These are phyloP conservation scores for Rhincodon typus DNA, from an alignment of 2,797 vertebrate genomes.

Conservation along the genomic window DNA sequence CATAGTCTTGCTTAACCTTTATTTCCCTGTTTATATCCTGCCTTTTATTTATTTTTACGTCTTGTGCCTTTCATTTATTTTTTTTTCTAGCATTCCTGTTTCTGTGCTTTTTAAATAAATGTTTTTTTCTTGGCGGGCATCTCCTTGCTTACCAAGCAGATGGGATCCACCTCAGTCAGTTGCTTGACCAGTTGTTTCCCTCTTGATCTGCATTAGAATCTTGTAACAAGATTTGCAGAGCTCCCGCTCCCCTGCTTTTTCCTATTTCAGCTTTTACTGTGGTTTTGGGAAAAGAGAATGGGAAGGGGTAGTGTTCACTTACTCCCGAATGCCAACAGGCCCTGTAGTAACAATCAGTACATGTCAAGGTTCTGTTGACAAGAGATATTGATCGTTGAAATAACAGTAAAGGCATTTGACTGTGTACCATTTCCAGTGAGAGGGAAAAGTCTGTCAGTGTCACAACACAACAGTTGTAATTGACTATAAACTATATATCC, in stretches of 20 bases:
- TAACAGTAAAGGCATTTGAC: background rate
- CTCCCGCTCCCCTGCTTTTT: background rate
- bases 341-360: background rate
- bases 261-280: background rate
- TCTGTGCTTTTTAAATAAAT: background rate
- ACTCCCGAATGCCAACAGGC: background rate
- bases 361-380: background rate
- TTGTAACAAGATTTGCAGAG: background rate
- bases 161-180: background rate
- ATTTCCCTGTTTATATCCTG: too few relatives aligned
- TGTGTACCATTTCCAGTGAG: background rate
- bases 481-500: background rate
- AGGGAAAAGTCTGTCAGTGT: background rate
- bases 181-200: background rate
- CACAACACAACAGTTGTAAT: background rate
- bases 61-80: background rate
- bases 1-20: background rate
- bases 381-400: background rate
- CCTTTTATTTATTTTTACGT: background rate
- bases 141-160: background rate
- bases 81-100: background rate
- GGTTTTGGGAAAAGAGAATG: background rate
- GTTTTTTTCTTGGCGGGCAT: background rate
- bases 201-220: background rate
- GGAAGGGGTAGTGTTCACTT: background rate